Conservation (phyloP, 2,113 vertebrate species). For the Tautogolabrus adspersus region DNA sequence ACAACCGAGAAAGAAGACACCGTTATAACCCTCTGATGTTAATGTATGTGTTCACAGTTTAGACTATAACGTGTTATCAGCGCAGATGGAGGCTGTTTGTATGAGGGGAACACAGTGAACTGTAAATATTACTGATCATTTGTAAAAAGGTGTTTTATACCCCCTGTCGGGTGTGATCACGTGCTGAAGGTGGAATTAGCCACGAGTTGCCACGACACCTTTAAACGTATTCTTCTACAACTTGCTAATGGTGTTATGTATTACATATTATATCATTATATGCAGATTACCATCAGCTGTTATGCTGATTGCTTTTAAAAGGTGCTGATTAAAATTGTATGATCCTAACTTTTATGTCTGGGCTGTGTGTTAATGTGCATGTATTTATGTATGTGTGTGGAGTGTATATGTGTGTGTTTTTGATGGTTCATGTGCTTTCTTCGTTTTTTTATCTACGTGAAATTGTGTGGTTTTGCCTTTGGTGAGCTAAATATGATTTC, state of each 20-base stretch:
- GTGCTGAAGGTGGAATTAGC: neutral
- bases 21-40: neutral
- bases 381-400: neutral
- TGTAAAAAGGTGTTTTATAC: conserved; percentile 2
- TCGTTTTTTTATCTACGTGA: no score
- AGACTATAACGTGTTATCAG: neutral
- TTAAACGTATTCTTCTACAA: neutral
- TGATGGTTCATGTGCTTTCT: neutral
- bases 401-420: neutral
- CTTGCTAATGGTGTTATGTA: neutral
- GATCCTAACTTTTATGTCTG: neutral
- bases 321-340: conserved; percentile 40
- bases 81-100: conserved; percentile 4
- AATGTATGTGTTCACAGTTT: neutral
- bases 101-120: neutral
- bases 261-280: conserved; percentile 5
- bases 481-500: neutral
- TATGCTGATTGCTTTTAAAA: conserved; percentile 45
- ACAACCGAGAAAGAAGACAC: neutral
- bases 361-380: neutral
- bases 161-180: neutral
- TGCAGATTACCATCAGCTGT: neutral
- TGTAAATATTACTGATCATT: neutral
- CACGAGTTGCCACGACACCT: neutral
- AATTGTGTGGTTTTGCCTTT: no score